These are phyloP conservation scores for Noturus placidus DNA, from an alignment of 2,113 vertebrate species.

Conservation along the genomic window DNA sequence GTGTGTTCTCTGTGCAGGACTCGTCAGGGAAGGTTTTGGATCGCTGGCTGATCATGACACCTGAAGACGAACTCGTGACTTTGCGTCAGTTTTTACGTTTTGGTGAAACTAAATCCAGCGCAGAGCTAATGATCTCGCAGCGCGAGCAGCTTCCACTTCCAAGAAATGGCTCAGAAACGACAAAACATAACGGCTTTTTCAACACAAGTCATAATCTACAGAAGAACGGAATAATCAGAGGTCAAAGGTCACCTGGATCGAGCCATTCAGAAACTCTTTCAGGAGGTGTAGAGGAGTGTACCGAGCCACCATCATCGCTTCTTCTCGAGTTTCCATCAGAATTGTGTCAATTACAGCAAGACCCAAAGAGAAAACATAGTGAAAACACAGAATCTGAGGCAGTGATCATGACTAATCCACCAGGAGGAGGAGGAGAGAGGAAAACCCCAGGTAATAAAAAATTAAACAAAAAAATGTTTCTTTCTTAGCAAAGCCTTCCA, in stretches of 20 bases:
- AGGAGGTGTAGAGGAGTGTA: slow-evolving; percentile 76
- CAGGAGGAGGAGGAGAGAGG: neutral
- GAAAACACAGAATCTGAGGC: slow-evolving; percentile 72
- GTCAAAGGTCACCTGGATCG: slow-evolving; percentile 75
- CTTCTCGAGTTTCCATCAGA: slow-evolving; percentile 69
- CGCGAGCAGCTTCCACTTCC: slow-evolving; percentile 78
- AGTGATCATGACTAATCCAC: slow-evolving; percentile 67
- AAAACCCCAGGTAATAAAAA: neutral
- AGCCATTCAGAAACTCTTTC: slow-evolving; percentile 75
- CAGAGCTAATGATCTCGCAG: slow-evolving; percentile 89
- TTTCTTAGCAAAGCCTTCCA: neutral
- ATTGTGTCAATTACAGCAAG: slow-evolving; percentile 68
- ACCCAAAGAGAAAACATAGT: slow-evolving; percentile 68
- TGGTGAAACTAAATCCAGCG: slow-evolving; percentile 91
- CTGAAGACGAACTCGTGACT: slow-evolving; percentile 87
- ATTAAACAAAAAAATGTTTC: neutral
- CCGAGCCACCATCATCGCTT: slow-evolving; percentile 77
- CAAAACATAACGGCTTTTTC: neutral
- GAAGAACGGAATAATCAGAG: slow-evolving; percentile 53
- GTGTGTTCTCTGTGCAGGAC: slow-evolving; percentile 22
- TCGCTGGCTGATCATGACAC: slow-evolving; percentile 87
- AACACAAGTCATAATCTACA: neutral
- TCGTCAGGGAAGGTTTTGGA: slow-evolving; percentile 83
- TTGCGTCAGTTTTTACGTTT: slow-evolving; percentile 92
- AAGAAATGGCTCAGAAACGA: slow-evolving; percentile 66